These are phyloP conservation scores for Paramormyrops hopkinsi DNA, from an alignment of 2,797 vertebrate species.

Conservation along the genomic window DNA sequence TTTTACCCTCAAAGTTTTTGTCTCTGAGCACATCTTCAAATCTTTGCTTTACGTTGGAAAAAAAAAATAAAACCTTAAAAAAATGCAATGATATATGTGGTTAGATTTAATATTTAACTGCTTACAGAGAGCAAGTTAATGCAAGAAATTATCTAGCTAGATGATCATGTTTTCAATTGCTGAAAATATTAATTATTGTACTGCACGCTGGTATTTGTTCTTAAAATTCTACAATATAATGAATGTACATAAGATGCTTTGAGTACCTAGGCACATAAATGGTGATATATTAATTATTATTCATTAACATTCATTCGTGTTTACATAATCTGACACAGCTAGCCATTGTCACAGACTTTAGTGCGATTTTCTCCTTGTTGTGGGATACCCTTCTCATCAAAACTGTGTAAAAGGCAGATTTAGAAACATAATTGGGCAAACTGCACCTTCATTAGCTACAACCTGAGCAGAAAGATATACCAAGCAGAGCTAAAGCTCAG, in stretches of 20 bases:
- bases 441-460: neutral
- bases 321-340: neutral
- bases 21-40: conserved; percentile 8
- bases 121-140: conserved; percentile 32
- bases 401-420: neutral
- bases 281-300: neutral
- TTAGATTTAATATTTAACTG: conserved; percentile 30
- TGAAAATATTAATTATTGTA: neutral
- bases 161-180: neutral
- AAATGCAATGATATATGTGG: neutral
- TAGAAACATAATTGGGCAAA: neutral
- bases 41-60: conserved; percentile 31
- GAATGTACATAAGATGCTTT: neutral
- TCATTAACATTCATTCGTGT: neutral
- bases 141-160: neutral
- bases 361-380: neutral
- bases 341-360: neutral
- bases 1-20: neutral
- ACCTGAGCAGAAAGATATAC: neutral
- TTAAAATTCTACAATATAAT: neutral
- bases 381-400: neutral
- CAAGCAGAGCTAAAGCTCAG: neutral
- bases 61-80: conserved; percentile 20
- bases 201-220: neutral
- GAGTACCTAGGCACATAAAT: neutral